Evolutionary conservation across 2,888 invertebrate genomes (phyloP), one percentile per base, ranked within the genome.

Genomic region (Rhamphomyia laevipes): DNA sequence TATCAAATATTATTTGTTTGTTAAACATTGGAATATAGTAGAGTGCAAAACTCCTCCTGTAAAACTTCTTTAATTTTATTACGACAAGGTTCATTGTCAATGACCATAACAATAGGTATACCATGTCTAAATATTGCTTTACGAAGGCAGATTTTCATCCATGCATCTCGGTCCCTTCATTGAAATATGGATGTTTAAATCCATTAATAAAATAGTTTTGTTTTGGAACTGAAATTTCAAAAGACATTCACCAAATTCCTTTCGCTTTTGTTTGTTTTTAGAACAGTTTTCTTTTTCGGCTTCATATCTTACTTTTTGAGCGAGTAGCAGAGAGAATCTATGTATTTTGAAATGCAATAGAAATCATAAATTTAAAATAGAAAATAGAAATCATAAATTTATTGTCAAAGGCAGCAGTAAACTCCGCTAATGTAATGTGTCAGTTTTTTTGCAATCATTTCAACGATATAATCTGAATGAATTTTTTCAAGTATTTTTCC

Each of bases 121-220:
- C 37, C 37, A 37, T 13, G 13, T 12, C n/a, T 13, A 13, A 13
- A 6, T n/a, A 13, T 13, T 35, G n/a, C n/a, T n/a, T n/a, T n/a
- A n/a, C n/a, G n/a, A n/a, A n/a, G n/a, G n/a, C n/a, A n/a, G n/a
- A n/a, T n/a, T n/a, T 9, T 30, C 5, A 10, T 30, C 30, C 7
- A 10, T 42, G 42, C 21, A 42, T 42, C 42, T 21, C 21, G 42
- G 18, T 42, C n/a, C 10, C 27, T 43, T 21, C 43, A 21, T 27
- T 43, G 43, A 43, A 43, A 43, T 43, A 43, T 43, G 27, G 27
- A 23, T 43, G 10, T 43, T 43, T 43, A 27, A 43, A 43, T 43
- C 30, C 23, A 27, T 43, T 15, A 37, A 37, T 15, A 37, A 37
- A 37, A 37, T 15, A 37, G 15, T n/a, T 21, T 43, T 27, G 27